Conservation (phyloP, 2,888 invertebrate genomes). For the Alloplasta piceator region DNA sequence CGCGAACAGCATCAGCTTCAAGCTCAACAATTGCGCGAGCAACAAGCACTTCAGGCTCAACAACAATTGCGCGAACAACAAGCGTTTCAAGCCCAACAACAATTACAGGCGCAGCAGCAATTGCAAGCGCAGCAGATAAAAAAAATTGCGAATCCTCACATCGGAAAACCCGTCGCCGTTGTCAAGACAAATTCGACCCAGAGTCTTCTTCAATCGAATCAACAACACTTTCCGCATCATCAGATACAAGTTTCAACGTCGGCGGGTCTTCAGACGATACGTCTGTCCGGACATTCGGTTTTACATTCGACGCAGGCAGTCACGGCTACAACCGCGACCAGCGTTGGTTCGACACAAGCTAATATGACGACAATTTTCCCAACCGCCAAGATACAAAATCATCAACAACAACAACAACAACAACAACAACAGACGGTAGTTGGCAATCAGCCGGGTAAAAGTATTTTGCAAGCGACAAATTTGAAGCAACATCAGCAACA, state of each 20-base stretch:
- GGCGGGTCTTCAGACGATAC: slow-evolving; percentile 84
- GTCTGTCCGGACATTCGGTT: slow-evolving; percentile 84
- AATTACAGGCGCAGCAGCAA: slow-evolving; percentile 49
- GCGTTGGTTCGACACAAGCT: slow-evolving; percentile 78
- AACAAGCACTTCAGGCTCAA: slow-evolving; percentile 32
- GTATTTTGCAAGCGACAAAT: slow-evolving; percentile 77
- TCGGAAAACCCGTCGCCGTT: slow-evolving; percentile 79
- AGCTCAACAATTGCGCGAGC: slow-evolving; percentile 21
- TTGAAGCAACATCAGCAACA: slow-evolving; percentile 77
- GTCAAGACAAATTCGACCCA: slow-evolving; percentile 79
- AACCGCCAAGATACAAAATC: slow-evolving; percentile 80
- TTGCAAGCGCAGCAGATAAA: slow-evolving; percentile 69
- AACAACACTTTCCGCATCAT: slow-evolving; percentile 81
- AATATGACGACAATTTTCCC: slow-evolving; percentile 83
- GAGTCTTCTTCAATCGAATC: slow-evolving; percentile 81
- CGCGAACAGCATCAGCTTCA: slow-evolving; percentile 49
- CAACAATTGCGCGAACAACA: slow-evolving; percentile 37
- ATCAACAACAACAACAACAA: slow-evolving; percentile 73
- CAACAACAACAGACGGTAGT: slow-evolving; percentile 73
- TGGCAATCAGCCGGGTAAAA: slow-evolving; percentile 75
- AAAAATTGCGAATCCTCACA: slow-evolving; percentile 71
- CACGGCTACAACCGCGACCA: slow-evolving; percentile 79
- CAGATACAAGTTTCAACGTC: slow-evolving; percentile 83
- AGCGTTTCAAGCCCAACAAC: slow-evolving; percentile 57
- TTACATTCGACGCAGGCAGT: slow-evolving; percentile 81